Conservation (phyloP, 2,113 vertebrate species). For the Dicaeum eximium region DNA sequence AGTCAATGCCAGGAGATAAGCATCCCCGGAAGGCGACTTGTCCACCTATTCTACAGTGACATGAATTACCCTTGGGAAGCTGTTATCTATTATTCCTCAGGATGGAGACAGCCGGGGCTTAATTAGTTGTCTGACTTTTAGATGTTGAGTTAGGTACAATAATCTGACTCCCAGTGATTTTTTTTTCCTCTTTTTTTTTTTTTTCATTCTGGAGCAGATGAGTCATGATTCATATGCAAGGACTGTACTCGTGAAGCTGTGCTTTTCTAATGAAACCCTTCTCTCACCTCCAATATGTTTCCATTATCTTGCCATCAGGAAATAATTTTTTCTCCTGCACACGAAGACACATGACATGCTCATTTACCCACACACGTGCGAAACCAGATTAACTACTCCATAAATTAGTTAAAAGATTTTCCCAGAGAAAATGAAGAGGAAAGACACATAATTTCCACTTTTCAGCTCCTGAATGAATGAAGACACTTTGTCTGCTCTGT, state of each 20-base stretch:
- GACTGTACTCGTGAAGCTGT: not conserved
- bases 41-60: conserved; percentile 14
- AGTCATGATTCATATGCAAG: conserved; percentile 6
- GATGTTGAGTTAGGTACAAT: not conserved
- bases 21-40: not conserved
- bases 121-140: conserved; percentile 45
- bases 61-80: conserved; percentile 23
- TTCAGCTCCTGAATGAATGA: not conserved
- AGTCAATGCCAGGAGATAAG: conserved; percentile 7
- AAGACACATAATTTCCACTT: conserved; percentile 12
- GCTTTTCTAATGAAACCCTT: conserved; percentile 11
- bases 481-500: not conserved
- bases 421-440: conserved; percentile 37
- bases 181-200: not conserved
- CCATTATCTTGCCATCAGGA: conserved; percentile 47
- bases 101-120: not conserved
- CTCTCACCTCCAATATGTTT: conserved; percentile 28
- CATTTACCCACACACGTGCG: not conserved
- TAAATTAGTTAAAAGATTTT: conserved; percentile 60
- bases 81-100: conserved; percentile 10
- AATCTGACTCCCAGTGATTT: not conserved
- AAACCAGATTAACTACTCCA: conserved; percentile 35
- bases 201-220: not conserved
- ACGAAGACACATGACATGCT: not conserved
- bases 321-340: not conserved